A percentile compares a stretch with the other conserved stretches of the same genome.
Conservation (phyloP, 2,113 vertebrate genomes). For the Heteronetta atricapilla region DNA sequence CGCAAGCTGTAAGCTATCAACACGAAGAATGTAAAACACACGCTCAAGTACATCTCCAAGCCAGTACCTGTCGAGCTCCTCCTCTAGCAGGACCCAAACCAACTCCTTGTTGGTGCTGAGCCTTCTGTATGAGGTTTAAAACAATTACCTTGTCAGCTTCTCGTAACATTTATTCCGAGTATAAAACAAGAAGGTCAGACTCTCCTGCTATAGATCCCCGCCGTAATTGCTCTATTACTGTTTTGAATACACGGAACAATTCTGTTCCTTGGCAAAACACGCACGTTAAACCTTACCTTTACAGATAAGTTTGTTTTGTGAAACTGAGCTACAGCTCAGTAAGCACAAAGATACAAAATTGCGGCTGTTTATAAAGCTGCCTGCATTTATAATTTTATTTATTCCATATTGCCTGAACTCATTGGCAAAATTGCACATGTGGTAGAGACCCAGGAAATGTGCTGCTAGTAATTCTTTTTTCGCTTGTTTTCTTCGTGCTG, state of each 20-base stretch:
- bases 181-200: constrained; percentile 19
- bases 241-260: neutral
- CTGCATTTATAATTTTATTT: constrained; percentile 18
- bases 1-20: neutral
- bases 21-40: neutral
- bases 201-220: neutral
- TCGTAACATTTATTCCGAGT: constrained; percentile 3
- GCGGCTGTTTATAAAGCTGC: neutral
- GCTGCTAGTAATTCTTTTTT: neutral
- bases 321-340: neutral
- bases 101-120: neutral
- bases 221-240: neutral
- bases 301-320: constrained; percentile 5
- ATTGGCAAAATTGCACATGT: neutral
- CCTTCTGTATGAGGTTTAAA: constrained; percentile 22
- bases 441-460: neutral
- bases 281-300: neutral
- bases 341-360: neutral
- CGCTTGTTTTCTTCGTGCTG: neutral
- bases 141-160: constrained; percentile 45
- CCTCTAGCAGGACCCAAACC: neutral
- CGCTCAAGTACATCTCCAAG: neutral
- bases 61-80: constrained; percentile 10
- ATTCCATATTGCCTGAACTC: neutral
- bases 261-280: neutral